phyloP scores from a whole-genome alignment of 2,888 invertebrate genomes.

The Ennomos quercinarius region DNA sequence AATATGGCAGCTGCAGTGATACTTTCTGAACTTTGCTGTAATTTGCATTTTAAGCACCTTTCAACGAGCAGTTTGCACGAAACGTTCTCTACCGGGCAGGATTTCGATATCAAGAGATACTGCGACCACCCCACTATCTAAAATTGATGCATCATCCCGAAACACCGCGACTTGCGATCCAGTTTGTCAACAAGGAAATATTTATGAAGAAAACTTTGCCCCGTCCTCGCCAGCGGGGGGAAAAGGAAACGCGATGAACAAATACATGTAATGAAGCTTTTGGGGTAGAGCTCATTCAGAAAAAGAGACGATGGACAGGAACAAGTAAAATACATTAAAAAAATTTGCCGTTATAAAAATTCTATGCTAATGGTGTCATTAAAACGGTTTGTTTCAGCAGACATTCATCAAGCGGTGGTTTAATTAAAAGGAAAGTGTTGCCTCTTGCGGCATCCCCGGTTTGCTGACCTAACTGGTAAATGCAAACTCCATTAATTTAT shows the following conservation, averaged over 20 bases:
- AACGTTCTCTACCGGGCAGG: conserved; percentile 39
- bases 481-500: conserved; percentile 55
- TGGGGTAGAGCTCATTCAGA: conserved; percentile 11
- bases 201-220: conserved; percentile 27
- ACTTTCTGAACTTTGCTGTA: conserved; percentile 55
- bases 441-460: conserved; percentile 52
- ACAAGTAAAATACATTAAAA: conserved; percentile 30
- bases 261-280: conserved; percentile 15
- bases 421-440: conserved; percentile 62
- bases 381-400: conserved; percentile 56
- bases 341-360: conserved; percentile 33
- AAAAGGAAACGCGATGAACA: conserved; percentile 15
- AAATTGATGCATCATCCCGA: conserved; percentile 34
- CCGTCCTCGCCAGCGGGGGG: background rate
- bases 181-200: conserved; percentile 28
- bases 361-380: conserved; percentile 50
- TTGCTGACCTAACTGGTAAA: conserved; percentile 53
- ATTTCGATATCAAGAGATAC: conserved; percentile 47
- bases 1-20: conserved; percentile 53
- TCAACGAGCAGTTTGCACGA: conserved; percentile 56
- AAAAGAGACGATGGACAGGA: conserved; percentile 17
- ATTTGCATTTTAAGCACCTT: conserved; percentile 75
- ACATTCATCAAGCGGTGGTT: conserved; percentile 60
- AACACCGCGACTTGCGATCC: conserved; percentile 24
- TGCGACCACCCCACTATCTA: conserved; percentile 29